Evolutionary conservation across 1,140 invertebrate genomes (phyloP), one percentile per base, ranked within the genome.

Genomic region (Zaprionus ghesquierei): DNA sequence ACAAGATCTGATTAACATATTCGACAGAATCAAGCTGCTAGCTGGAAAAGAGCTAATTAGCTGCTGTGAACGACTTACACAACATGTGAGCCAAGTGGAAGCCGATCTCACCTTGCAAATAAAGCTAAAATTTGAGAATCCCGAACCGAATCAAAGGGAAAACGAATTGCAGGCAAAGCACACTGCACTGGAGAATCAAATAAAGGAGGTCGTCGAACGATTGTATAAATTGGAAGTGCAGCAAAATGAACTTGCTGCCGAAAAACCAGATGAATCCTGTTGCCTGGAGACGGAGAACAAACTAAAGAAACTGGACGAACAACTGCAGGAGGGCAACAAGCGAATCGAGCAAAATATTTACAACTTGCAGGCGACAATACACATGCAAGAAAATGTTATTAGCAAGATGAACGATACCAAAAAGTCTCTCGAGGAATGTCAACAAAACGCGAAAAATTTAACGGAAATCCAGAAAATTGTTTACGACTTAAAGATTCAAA

Each of bases 1-100:
- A 12, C 41, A 56, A 12, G 77, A 85, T 55, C 20, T 84, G 15
- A 62, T 60, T 20, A 44, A 9, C 1, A 74, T 84, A 23, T 12
- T 85, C 2, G 12, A 33, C 0, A 38, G 25, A 18, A 31, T 74
- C 8, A 85, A 33, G 13, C 8, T 60, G 5, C 0, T 66, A 2
- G 13, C 49, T 0, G 2, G 2, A 13, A 69, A 50, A 4, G 31
- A 61, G 8, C 15, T 66, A 3, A 54, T 49, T 50, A 64, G 10
- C 22, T 84, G 81, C 27, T 84, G 81, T 44, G 22, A 69, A 8
- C 23, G 20, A 0, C 33, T 77, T 9, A 12, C n/a, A 1, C n/a
- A 62, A 6, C 9, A 51, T 13, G 15, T 84, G 0, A 46, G 59
- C 4, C 12, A 53, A 12, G 2, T 60, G 4, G 58, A 84, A 69